These are phyloP conservation scores for Pseudococcus jackbeardsleyi DNA, from an alignment of 2,888 invertebrate genomes.

Conservation along the genomic window DNA sequence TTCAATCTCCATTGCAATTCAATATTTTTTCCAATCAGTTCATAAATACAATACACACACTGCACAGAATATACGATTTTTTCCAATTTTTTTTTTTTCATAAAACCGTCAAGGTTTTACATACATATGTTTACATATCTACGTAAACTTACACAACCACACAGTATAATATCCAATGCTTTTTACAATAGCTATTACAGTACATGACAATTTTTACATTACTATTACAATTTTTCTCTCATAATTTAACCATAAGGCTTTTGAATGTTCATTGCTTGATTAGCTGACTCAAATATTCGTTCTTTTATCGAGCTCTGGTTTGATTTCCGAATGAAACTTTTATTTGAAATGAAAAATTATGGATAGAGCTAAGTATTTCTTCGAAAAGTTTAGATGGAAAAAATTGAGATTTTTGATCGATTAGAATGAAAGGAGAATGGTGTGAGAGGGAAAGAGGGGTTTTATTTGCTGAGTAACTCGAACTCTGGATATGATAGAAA, in stretches of 20 bases:
- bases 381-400: too few species aligned
- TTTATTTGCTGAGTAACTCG: too few species aligned
- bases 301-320: constrained; percentile 6
- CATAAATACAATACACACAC: neutral
- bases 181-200: constrained; percentile 54
- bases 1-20: neutral
- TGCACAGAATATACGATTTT: constrained; percentile 3
- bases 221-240: constrained; percentile 43
- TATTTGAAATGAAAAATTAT: neutral
- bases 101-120: neutral
- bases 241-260: constrained; percentile 58
- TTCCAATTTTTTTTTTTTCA: neutral
- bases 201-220: constrained; percentile 35
- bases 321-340: neutral
- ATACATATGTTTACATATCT: neutral
- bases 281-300: constrained; percentile 47
- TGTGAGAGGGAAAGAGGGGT: too few species aligned
- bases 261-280: constrained; percentile 37
- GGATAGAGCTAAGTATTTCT: too few species aligned
- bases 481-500: too few species aligned
- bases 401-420: too few species aligned
- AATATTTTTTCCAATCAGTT: neutral
- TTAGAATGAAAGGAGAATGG: too few species aligned
- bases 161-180: constrained; percentile 38
- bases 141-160: neutral